Conservation (phyloP, 2,797 vertebrate genomes). For the Scolopax rusticola region DNA sequence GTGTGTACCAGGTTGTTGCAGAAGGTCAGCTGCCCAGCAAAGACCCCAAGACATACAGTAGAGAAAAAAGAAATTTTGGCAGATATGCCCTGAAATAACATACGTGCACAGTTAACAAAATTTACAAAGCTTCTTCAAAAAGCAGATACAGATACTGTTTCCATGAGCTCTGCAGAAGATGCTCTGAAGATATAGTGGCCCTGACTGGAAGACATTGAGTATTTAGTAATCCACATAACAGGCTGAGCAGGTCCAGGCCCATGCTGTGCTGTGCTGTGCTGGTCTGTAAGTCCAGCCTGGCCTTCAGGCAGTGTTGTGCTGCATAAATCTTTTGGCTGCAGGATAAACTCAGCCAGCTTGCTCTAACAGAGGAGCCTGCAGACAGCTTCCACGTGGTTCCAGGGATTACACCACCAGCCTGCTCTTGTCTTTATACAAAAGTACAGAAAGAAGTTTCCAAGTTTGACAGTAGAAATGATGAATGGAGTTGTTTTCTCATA, state of each 20-base stretch:
- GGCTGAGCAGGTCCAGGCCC: background rate
- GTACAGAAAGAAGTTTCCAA: background rate
- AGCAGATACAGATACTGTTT: background rate
- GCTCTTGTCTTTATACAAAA: background rate
- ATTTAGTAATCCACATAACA: background rate
- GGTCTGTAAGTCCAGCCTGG: background rate
- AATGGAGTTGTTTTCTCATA: background rate
- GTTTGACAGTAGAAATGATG: background rate
- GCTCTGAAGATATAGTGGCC: background rate
- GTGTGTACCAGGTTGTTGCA: background rate
- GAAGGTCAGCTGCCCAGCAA: background rate
- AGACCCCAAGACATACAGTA: background rate
- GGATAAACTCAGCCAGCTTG: background rate
- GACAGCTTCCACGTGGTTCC: background rate
- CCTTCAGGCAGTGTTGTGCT: background rate
- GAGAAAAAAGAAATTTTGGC: background rate
- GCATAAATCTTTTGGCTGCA: background rate
- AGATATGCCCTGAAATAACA: background rate
- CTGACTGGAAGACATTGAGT: background rate
- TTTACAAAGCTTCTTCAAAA: background rate
- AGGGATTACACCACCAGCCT: background rate
- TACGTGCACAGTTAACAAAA: fast-evolving
- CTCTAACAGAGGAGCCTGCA: background rate
- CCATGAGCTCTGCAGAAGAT: background rate
- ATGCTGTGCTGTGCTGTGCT: background rate